Conservation (phyloP, 1,140 invertebrate species). For the Danaus plexippus region DNA sequence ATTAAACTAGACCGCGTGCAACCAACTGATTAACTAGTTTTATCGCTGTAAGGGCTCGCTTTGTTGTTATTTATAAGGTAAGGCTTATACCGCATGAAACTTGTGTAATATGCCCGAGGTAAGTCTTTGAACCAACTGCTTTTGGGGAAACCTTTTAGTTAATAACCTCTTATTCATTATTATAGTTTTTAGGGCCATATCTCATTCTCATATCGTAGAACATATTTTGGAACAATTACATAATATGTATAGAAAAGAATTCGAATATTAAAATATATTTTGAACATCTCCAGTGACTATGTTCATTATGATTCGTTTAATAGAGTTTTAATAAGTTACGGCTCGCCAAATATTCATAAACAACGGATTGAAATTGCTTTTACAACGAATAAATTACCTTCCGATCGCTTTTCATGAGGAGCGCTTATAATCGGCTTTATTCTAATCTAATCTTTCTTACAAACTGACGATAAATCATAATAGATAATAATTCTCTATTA, state of each 20-base stretch:
- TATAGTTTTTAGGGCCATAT: too few species aligned
- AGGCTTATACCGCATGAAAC: conserved; percentile 35
- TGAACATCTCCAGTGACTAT: too few species aligned
- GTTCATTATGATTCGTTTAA: too few species aligned
- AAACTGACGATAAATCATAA: conserved; percentile 11
- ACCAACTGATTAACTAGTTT: conserved; percentile 55
- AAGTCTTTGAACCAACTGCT: conserved; percentile 27
- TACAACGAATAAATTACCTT: conserved; percentile 18
- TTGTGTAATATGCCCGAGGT: conserved; percentile 33
- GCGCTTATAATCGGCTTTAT: conserved; percentile 20
- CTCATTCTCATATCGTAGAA: too few species aligned
- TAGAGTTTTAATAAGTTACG: conserved; percentile 5
- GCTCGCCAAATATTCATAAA: conserved; percentile 12
- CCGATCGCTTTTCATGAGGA: conserved; percentile 13
- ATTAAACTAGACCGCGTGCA: conserved; percentile 48
- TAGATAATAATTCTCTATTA: conserved; percentile 3
- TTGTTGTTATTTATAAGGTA: conserved; percentile 48
- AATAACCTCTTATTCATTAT: background rate
- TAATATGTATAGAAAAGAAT: too few species aligned
- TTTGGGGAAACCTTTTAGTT: conserved; percentile 22
- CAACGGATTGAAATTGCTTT: conserved; percentile 15
- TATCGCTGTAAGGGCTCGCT: conserved; percentile 40
- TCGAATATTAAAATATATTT: too few species aligned
- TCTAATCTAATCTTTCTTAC: conserved; percentile 15
- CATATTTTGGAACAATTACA: too few species aligned